Evolutionary conservation across 2,888 invertebrate genomes (phyloP), one percentile per base, ranked within the genome.

Genomic region (Drosophila austrosaltans): DNA sequence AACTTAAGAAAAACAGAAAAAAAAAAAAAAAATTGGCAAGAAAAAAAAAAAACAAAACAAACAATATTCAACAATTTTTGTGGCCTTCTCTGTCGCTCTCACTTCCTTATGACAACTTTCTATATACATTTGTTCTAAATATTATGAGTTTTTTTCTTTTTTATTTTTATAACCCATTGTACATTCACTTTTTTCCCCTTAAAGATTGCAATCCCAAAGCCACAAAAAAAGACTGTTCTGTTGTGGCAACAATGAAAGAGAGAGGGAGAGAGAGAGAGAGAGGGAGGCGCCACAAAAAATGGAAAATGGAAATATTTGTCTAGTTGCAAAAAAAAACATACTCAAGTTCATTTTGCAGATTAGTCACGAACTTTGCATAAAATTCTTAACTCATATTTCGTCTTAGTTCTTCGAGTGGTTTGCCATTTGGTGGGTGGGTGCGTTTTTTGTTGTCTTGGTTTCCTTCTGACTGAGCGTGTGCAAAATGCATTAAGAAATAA

Each of bases 301-400:
- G 5, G 36, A 10, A 10, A 36, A 48, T 48, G 25, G 10, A 22
- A 60, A 58, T 40, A 59, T 72, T 70, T 78, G 72, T 69, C 40
- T 78, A 80, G 81, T 79, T 75, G 72, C 71, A 80, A 79, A 80
- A 79, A 53, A 40, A 12, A 30, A 53, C 53, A n/a, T 36, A 66
- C 81, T 82, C 83, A 82, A 82, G 81, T 82, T 81, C 81, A 81
- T 65, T 68, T 59, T 64, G 67, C 73, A 76, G 82, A 89, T 85
- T 89, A 89, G 84, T 85, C 84, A 85, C 89, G 84, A 85, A 87
- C 62, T 85, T 82, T 87, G 80, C 87, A 85, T 87, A 77, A 84
- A 70, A 84, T 74, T 75, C 70, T 77, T 71, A 63, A 68, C 63
- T 73, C 82, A 87, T 75, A 69, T 73, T 75, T 67, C 56, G 39